Evolutionary conservation across 1,140 invertebrate genomes (phyloP).

Genomic region (Meloidogyne chitwoodi): DNA sequence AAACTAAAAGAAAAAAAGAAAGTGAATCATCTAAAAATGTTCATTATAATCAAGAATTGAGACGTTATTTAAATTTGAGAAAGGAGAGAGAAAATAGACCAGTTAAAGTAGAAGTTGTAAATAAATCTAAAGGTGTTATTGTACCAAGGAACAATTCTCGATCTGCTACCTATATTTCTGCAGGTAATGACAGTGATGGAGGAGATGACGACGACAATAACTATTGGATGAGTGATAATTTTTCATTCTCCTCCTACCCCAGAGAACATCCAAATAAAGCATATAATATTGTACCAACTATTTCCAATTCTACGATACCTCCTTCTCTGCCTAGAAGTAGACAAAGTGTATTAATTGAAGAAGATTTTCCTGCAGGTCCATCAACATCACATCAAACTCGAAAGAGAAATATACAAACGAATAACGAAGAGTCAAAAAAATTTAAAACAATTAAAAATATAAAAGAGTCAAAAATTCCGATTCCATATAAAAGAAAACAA

Average conservation of each 20-base stretch:
- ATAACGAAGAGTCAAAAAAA: not conserved
- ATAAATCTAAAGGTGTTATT: not conserved
- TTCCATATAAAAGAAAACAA: not conserved
- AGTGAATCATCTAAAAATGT: not conserved
- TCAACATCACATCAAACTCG: not conserved
- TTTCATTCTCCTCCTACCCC: not conserved
- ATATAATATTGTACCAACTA: not conserved
- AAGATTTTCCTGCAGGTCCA: not conserved
- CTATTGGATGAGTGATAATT: not conserved
- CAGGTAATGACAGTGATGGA: not conserved
- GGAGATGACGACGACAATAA: not conserved
- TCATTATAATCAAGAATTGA: not conserved
- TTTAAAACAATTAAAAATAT: not conserved
- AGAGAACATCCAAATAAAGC: not conserved
- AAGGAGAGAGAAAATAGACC: conserved; percentile 1
- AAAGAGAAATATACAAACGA: not conserved
- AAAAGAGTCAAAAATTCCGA: conserved; percentile 5
- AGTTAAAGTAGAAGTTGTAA: conserved; percentile 10
- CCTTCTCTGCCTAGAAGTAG: no score
- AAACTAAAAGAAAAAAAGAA: not conserved
- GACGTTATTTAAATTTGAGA: not conserved
- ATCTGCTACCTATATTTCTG: not conserved
- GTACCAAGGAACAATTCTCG: not conserved
- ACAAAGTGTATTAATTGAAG: no score
- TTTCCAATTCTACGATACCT: no score